Base-by-base conservation (phyloP, 53 echinoderm and acorn worm genomes). In the Zoroaster sp. region DNA sequence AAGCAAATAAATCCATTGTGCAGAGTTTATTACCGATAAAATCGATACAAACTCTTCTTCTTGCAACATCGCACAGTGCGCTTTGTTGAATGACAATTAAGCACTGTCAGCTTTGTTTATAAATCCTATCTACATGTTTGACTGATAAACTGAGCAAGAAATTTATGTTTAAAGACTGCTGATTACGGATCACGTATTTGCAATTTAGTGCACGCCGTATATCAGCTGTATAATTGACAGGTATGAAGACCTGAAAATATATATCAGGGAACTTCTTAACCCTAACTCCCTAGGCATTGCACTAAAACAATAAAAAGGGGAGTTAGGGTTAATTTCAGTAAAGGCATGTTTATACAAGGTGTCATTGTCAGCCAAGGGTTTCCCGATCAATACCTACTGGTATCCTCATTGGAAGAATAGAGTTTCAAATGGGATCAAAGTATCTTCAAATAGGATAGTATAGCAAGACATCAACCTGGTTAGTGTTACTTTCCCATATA, bases 61-160 rank as follows among this genome's bases (percentile, higher is more conserved):
- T 35, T 32, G 69, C 33, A 23, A 69, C 69, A 33, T 69, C 69
- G 25, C 69, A 35, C 34, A 69, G 35, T 31, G 12, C 69, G 11
- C 35, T 69, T 69, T 69, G 69, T 33, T 69, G 41, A 72, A 40
- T 72, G 73, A 39, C 73, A 72, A 72, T 40, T 40, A 72, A 40
- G 73, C 23, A 40, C 40, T 72, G 73, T 40, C 73, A 39, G 73
- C 40, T 40, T 72, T 72, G 73, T 72, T 72, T 72, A 72, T 40
- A 72, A 72, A n/a, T 33, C 40, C n/a, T 41, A 72, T 72, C 73
- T 39, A 18, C 41, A n/a, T 40, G 20, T 40, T 18, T 34, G 69
- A 36, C 69, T 69, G 5, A 14, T 69, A 31, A 34, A 69, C 36
- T 14, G 73, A n/a, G 21, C 20, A 4, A 68, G 18, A 72, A 72